Conservation (phyloP, 2,797 vertebrate species). For the Dermochelys coriacea region DNA sequence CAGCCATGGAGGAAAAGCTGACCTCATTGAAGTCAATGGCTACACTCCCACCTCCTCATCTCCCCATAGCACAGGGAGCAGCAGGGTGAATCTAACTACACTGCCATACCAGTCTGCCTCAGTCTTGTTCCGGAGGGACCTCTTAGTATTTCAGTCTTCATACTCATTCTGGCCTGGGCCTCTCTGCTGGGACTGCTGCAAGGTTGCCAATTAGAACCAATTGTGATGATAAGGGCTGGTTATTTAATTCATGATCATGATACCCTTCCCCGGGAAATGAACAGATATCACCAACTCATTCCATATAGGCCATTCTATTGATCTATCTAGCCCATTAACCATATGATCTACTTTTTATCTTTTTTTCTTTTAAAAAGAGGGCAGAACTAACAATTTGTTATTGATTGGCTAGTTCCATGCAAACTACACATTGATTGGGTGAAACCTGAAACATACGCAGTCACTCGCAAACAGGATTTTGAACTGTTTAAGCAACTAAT, state of each 20-base stretch:
- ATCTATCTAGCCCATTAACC: not conserved
- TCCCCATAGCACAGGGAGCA: not conserved
- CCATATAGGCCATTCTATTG: not conserved
- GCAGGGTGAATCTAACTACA: not conserved
- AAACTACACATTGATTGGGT: not conserved
- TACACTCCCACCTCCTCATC: not conserved
- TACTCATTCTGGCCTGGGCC: not conserved
- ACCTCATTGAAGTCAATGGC: not conserved
- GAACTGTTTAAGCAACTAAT: not conserved
- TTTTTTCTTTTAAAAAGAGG: not conserved
- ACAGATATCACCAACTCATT: rapidly evolving
- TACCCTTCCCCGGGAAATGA: not conserved
- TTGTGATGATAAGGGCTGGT: not conserved
- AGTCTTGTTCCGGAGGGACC: not conserved
- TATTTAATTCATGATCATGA: not conserved
- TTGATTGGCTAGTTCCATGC: not conserved
- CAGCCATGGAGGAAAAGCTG: not conserved
- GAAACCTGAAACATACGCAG: not conserved
- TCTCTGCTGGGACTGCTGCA: not conserved
- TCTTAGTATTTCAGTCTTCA: not conserved
- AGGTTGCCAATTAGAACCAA: not conserved
- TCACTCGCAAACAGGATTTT: constrained; percentile 9
- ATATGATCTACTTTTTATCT: not conserved
- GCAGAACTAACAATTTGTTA: not conserved
- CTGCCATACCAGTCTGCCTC: not conserved